These are phyloP conservation scores for Notothenia rossii DNA, from an alignment of 2,113 vertebrate genomes.

Conservation along the genomic window DNA sequence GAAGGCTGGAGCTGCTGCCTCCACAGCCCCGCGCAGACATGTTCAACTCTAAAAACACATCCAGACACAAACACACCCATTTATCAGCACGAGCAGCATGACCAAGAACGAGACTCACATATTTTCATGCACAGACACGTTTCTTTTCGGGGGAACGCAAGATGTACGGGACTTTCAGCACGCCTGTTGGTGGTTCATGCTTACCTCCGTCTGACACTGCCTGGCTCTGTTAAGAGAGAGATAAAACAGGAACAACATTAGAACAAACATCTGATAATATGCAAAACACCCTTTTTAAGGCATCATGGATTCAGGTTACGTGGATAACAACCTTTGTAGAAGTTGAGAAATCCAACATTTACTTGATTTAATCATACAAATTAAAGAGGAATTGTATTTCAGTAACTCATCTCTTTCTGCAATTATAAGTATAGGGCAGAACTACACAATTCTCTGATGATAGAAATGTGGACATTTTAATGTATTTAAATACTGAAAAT, in stretches of 20 bases:
- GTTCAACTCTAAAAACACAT: constrained; percentile 79
- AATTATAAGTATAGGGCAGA: background rate
- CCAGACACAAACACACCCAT: constrained; percentile 56
- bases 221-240: constrained; percentile 80
- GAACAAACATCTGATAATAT: background rate
- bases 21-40: constrained; percentile 72
- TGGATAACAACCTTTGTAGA: no score
- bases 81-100: constrained; percentile 33
- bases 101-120: constrained; percentile 28
- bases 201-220: constrained; percentile 89
- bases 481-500: background rate
- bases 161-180: constrained; percentile 10
- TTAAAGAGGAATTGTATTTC: background rate
- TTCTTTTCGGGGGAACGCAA: constrained; percentile 22
- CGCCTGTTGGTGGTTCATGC: constrained; percentile 42
- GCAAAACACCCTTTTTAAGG: background rate
- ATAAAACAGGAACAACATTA: background rate
- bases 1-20: constrained; percentile 89
- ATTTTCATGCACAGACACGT: constrained; percentile 65
- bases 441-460: background rate
- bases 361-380: background rate
- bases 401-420: background rate
- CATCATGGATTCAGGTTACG: background rate
- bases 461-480: background rate
- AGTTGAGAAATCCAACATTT: background rate